phyloP scores from a whole-genome alignment of 2,113 vertebrate species.

The Dascyllus trimaculatus region DNA sequence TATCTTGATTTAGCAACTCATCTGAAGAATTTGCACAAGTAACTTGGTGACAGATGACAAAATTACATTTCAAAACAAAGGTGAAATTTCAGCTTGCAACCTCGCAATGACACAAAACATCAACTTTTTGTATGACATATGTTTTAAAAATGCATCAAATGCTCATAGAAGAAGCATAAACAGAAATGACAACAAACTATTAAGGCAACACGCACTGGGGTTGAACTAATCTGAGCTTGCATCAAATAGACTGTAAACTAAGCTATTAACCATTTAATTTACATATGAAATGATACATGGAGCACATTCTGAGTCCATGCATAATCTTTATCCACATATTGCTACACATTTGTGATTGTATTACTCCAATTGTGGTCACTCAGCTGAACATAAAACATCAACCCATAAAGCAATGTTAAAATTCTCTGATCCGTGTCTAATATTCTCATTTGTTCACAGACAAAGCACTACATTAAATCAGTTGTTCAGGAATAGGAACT shows the following conservation, averaged over 20 bases:
- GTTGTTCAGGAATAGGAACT: slow-evolving; percentile 30
- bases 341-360: slow-evolving; percentile 6
- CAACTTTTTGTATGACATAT: neutral
- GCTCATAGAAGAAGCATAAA: neutral
- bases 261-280: neutral
- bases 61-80: slow-evolving; percentile 2
- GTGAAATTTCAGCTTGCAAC: neutral
- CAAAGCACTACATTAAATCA: slow-evolving; percentile 48
- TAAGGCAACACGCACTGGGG: neutral
- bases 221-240: neutral
- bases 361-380: slow-evolving; percentile 33
- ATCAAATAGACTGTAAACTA: slow-evolving; percentile 7
- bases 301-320: slow-evolving; percentile 1
- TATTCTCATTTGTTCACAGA: slow-evolving; percentile 49
- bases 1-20: neutral
- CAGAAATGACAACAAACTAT: slow-evolving; percentile 1
- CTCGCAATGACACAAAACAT: neutral
- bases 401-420: slow-evolving; percentile 38
- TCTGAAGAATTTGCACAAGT: neutral
- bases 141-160: neutral
- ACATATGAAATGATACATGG: neutral
- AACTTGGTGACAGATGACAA: slow-evolving; percentile 12
- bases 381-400: slow-evolving; percentile 33
- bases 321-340: neutral
- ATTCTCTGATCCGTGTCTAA: slow-evolving; percentile 66